Base-by-base conservation (phyloP, 2,113 vertebrate genomes). In the Pica pica region DNA sequence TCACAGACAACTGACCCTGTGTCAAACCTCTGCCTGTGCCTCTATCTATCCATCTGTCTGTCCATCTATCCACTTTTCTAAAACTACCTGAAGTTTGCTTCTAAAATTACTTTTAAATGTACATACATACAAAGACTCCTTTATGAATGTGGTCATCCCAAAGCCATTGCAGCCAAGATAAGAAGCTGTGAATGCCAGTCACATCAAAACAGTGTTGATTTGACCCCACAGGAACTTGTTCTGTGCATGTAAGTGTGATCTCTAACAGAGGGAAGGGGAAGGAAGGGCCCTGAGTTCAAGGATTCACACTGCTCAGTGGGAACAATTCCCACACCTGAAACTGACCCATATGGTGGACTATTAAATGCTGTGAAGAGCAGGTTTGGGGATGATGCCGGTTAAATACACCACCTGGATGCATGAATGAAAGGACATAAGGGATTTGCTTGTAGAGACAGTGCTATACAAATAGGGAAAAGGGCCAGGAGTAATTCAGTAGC, bases 261-360 rank as follows among this genome's bases (percentile, higher is more conserved):
- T 56, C 47, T 39, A 49, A 33, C 0, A 16, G 70, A 69, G 24
- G 35, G 21, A 65, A 68, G 31, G 60, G 33, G 41, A 50, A 13
- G 4, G 2, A 79, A 39, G 47, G 77, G 18, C 37, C 27, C 37
- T 15, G 52, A 73, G 75, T 56, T 79, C 59, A 68, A 85, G 44
- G 49, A 65, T 81, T 59, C 59, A n/a, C 33, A 17, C n/a, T 71
- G 64, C 44, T 86, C 39, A 13, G 31, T 81, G 64, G 79, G 93
- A 83, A 33, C 44, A 77, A 94, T 61, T 74, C 65, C 49, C 74
- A 61, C 23, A 85, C n/a, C 41, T 63, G 35, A 61, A 53, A 50
- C 47, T 88, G 87, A 63, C 84, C 91, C 82, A 75, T 69, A 91
- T 88, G 92, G 92, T 83, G 57, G 35, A 65, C 85, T 64, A 94